Evolutionary conservation across 1,140 invertebrate genomes (phyloP).

Genomic region (Psilanteris sp.): DNA sequence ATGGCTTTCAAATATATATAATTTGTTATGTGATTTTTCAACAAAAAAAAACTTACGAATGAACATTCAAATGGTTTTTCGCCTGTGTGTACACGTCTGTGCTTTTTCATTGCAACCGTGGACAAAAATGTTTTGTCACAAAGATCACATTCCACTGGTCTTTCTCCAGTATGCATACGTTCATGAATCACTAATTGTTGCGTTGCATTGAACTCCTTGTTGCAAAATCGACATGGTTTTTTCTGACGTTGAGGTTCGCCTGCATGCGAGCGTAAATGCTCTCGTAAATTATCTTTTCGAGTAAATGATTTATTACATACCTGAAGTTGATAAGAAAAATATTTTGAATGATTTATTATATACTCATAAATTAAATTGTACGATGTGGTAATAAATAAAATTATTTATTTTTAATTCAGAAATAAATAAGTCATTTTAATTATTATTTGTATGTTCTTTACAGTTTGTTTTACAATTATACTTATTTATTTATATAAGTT

Average conservation of each 20-base stretch:
- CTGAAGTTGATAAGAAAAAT: too few species aligned
- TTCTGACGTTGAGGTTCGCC: slow-evolving; percentile 84
- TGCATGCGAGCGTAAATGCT: slow-evolving; percentile 87
- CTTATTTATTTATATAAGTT: too few species aligned
- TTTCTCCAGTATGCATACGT: slow-evolving; percentile 86
- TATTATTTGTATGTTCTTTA: too few species aligned
- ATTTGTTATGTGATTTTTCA: too few species aligned
- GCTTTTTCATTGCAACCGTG: slow-evolving; percentile 87
- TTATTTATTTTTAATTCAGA: too few species aligned
- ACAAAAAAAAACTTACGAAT: slow-evolving; percentile 78
- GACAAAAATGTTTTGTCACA: slow-evolving; percentile 86
- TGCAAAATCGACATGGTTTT: slow-evolving; percentile 84
- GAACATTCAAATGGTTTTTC: slow-evolving; percentile 87
- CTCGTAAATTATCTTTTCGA: slow-evolving; percentile 88
- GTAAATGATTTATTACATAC: slow-evolving; percentile 87
- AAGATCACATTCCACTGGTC: slow-evolving; percentile 84
- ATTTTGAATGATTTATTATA: too few species aligned
- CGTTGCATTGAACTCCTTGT: slow-evolving; percentile 85
- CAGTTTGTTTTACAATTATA: too few species aligned
- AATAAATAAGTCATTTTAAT: too few species aligned
- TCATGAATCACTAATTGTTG: slow-evolving; percentile 85
- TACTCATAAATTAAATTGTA: too few species aligned
- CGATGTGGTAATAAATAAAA: too few species aligned
- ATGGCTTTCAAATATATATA: too few species aligned
- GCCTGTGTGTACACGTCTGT: slow-evolving; percentile 89